Evolutionary conservation across 2,113 vertebrate genomes (phyloP), one percentile per base, ranked within the genome.

Genomic region (Ameiurus melas): DNA sequence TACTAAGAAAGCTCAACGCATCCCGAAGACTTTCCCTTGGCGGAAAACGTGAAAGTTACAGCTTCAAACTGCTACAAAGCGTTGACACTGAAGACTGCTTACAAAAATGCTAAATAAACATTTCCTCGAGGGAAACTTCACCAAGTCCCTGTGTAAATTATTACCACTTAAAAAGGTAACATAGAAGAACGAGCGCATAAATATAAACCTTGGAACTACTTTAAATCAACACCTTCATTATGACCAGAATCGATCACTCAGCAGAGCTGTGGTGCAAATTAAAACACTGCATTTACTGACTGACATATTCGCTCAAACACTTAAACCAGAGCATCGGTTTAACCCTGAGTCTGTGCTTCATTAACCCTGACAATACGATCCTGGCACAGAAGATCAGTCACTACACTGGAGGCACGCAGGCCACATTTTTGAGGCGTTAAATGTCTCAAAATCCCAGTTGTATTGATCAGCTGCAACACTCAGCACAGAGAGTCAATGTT

Each of bases 381-480:
- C 79, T 81, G 83, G 85, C 39, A 27, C 33, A 60, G 79, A 77
- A 17, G 30, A 83, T 88, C 79, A 39, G 75, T 83, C 86, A 77
- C 58, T 77, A 27, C 68, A 43, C 43, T 78, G 83, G n/a, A 85
- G 30, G 55, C 36, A 47, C 64, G 55, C 51, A 6, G 60, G 30
- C 47, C 71, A 51, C 70, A 78, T 43, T 57, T 43, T 8, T 36
- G 30, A 36, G 39, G 79, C 36, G 51, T 78, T 78, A 22, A 77
- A 85, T 73, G 43, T 84, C 79, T 39, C 79, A 82, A 66, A 85
- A 90, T 86, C 53, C 36, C 19, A 33, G 83, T 30, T 51, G 30
- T 84, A 90, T 86, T 84, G 89, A 90, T 90, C 58, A 68, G 55
- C 73, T 51, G 62, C 58, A 85, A 77, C 84, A 84, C 17, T 5